Evolutionary conservation across 2,113 vertebrate species (phyloP).

Genomic region (Sus scrofa): DNA sequence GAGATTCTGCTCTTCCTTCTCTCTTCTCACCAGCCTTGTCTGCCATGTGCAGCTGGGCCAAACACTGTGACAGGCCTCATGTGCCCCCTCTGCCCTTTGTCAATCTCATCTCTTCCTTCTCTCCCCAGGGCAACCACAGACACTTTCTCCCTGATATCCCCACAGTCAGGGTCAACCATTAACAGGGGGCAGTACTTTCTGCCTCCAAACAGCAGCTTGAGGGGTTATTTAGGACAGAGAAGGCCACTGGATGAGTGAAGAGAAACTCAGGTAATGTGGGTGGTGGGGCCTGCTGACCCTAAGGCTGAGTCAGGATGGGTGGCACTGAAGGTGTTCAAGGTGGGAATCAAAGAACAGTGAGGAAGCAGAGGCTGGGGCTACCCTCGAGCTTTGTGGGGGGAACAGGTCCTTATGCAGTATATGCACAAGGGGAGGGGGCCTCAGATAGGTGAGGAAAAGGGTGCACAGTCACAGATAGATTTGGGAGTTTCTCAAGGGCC

Average conservation of each 20-base stretch:
- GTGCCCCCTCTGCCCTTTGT: neutral
- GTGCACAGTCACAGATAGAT: neutral
- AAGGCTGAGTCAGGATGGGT: neutral
- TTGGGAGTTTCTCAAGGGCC: neutral
- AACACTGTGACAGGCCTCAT: neutral
- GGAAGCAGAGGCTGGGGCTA: neutral
- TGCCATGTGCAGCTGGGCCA: neutral
- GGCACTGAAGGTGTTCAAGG: neutral
- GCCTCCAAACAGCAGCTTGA: neutral
- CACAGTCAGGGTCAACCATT: neutral
- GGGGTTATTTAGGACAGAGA: neutral
- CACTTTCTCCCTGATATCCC: neutral
- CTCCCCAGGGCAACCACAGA: neutral
- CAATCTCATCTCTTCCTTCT: neutral
- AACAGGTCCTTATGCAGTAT: neutral
- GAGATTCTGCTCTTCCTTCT: neutral
- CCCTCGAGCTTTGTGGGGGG: neutral
- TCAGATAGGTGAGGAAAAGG: neutral
- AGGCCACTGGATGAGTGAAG: neutral
- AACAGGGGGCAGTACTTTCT: neutral
- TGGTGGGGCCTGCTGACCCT: neutral
- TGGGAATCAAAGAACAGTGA: neutral
- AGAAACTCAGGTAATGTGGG: neutral
- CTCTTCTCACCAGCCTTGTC: neutral
- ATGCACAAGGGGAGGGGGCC: neutral